Percentiles rank a stretch among this genome's conserved stretches.
Evolutionary conservation across 2,113 vertebrate genomes (phyloP).

Genomic region (Sapayoa aenigma): DNA sequence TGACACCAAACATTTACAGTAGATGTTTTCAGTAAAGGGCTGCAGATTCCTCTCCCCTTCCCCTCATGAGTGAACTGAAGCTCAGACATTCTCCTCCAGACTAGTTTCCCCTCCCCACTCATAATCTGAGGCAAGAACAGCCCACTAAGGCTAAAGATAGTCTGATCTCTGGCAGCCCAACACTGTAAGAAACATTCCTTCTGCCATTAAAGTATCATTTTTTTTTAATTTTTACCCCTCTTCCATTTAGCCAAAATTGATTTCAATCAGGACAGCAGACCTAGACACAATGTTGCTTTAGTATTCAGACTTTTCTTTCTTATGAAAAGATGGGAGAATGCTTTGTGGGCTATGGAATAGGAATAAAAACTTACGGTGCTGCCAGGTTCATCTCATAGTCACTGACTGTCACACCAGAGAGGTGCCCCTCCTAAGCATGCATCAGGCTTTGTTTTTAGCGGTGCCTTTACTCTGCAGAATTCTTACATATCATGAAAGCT

Average conservation of each 20-base stretch:
- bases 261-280: neutral
- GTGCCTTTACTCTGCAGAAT: neutral
- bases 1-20: neutral
- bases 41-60: neutral
- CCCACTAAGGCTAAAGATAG: neutral
- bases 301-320: neutral
- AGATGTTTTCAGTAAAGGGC: neutral
- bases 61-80: neutral
- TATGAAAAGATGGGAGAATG: neutral
- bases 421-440: rapidly evolving
- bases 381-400: neutral
- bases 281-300: neutral
- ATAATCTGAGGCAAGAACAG: neutral
- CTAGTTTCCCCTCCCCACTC: neutral
- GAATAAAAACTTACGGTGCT: neutral
- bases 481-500: neutral
- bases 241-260: neutral
- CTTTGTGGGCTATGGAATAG: neutral
- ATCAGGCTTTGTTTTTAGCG: neutral
- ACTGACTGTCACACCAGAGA: neutral
- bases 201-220: neutral
- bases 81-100: neutral
- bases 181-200: neutral
- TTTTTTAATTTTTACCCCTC: neutral
- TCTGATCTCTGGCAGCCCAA: rapidly evolving